Conservation (phyloP, 2,888 invertebrate genomes). For the Lycocerus yunnanus region DNA sequence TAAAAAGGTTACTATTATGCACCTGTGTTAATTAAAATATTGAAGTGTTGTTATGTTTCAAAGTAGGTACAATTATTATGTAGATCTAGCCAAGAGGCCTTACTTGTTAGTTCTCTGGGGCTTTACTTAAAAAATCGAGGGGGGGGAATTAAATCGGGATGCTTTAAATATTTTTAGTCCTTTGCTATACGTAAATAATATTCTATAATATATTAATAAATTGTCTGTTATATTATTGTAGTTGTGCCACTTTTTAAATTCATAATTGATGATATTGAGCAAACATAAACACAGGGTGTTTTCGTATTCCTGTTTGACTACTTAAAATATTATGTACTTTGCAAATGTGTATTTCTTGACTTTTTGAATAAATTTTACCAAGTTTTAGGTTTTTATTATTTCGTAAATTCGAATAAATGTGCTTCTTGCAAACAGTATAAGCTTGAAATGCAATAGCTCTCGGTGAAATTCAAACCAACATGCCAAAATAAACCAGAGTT, state of each 20-base stretch:
- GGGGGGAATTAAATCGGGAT: no score
- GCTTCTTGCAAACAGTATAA: no score
- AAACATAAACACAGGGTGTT: not conserved
- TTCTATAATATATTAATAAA: not conserved
- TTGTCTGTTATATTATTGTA: not conserved
- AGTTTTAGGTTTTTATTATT: not conserved
- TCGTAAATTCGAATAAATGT: not conserved
- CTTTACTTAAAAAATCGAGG: no score
- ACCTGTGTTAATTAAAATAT: not conserved
- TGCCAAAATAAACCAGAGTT: no score
- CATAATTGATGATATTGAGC: not conserved
- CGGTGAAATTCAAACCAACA: no score
- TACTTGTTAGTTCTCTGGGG: no score
- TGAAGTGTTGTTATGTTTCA: no score
- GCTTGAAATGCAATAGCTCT: no score
- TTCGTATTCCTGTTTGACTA: not conserved
- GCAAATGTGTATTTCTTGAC: not conserved
- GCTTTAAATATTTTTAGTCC: not conserved
- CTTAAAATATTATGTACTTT: not conserved
- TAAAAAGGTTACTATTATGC: not conserved
- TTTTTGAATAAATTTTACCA: not conserved
- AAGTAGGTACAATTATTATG: not conserved
- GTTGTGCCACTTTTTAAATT: not conserved
- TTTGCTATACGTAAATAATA: not conserved
- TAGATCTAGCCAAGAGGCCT: not conserved